Evolutionary conservation across 2,888 invertebrate species (phyloP), one percentile per base, ranked within the genome.

Genomic region (Lepeophtheirus nordmannii): DNA sequence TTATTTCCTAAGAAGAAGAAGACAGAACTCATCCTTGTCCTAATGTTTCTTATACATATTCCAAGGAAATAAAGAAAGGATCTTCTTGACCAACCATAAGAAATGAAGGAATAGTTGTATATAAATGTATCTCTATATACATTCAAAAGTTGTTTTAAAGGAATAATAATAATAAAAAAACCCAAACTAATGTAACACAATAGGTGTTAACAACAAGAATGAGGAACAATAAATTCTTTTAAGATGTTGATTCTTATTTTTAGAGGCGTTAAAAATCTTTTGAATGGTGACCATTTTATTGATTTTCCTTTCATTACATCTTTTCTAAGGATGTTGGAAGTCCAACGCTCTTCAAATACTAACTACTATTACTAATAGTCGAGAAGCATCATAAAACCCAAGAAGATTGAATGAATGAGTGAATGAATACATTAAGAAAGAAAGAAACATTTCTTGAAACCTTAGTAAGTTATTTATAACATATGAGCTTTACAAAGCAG

Each of bases 181-280:
- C 5, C 2, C 2, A 46, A 14, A 2, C 53, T n/a, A n/a, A 46
- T 46, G 17, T 46, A 46, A 17, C 53, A 46, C 53, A 46, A 46
- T n/a, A 46, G 53, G 53, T 46, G 53, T 46, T 46, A 46, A 46
- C 53, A 46, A 46, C 53, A 46, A 46, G 17, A 17, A 46, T 46
- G 53, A 46, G 17, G 53, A 46, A 46, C 53, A 46, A 46, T 46
- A 46, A 46, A 46, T 46, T 46, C 53, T 17, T 46, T 30, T 2
- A 46, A 46, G 53, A 46, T 46, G 53, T 17, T 46, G 53, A 46
- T n/a, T 17, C 14, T 14, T n/a, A 46, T 46, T 46, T 46, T 46
- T 30, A 30, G 30, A 30, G 30, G 30, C 30, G 30, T 30, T 30
- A 30, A 30, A 30, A 30, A 30, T 30, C 30, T 30, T 30, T 30